These are phyloP conservation scores for Pomatostomus ruficeps DNA, from an alignment of 2,113 vertebrate species.

Conservation along the genomic window DNA sequence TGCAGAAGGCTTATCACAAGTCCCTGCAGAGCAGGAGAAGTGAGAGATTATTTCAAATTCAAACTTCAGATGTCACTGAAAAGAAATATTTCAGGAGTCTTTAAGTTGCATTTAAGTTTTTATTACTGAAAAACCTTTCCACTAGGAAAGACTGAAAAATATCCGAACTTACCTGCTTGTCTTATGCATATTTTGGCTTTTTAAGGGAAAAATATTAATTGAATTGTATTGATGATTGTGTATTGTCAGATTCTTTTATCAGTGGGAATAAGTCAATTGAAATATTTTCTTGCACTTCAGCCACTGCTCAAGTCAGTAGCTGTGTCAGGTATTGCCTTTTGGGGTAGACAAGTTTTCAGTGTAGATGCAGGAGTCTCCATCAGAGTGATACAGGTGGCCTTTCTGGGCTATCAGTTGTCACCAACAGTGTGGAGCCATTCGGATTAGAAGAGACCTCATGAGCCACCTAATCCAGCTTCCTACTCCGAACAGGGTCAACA, in stretches of 20 bases:
- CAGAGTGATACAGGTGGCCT: neutral
- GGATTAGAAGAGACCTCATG: neutral
- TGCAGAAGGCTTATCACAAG: neutral
- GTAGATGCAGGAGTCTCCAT: neutral
- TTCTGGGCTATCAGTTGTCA: neutral
- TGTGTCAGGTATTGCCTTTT: neutral
- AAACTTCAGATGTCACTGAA: neutral
- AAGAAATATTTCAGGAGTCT: neutral
- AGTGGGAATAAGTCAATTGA: neutral
- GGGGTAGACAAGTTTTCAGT: accelerated
- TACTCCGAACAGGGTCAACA: neutral
- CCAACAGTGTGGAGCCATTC: neutral
- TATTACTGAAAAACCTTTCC: neutral
- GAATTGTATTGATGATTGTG: neutral
- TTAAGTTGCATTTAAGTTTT: neutral
- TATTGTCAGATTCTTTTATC: neutral
- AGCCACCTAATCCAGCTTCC: neutral
- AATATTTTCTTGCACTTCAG: neutral
- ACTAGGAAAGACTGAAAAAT: neutral
- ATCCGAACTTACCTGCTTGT: neutral
- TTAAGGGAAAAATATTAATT: neutral
- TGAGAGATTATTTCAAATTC: neutral
- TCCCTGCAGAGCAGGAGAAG: neutral
- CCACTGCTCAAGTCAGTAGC: neutral
- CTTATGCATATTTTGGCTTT: neutral